These are phyloP conservation scores for Campopleginae sp. DNA, from an alignment of 2,888 invertebrate genomes.

Conservation along the genomic window DNA sequence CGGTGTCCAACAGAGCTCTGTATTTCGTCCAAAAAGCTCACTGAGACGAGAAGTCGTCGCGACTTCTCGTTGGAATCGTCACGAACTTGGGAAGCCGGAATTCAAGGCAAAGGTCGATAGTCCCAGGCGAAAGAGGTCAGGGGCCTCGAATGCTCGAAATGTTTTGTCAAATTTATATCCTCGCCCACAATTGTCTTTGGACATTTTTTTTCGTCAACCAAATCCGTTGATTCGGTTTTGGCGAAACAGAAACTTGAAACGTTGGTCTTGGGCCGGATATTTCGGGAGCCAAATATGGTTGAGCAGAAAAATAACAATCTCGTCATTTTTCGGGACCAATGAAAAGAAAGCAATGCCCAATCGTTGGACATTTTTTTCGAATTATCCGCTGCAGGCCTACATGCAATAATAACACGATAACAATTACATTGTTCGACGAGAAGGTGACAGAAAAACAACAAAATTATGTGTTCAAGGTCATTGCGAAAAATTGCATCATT, in stretches of 20 bases:
- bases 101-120: constrained; percentile 72
- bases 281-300: neutral
- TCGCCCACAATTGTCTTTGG: neutral
- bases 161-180: constrained; percentile 21
- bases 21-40: constrained; percentile 44
- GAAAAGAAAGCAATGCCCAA: neutral
- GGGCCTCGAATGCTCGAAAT: constrained; percentile 46
- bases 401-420: neutral
- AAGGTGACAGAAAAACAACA: neutral
- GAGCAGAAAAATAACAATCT: neutral
- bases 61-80: constrained; percentile 54
- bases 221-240: neutral
- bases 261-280: neutral
- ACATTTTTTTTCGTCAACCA: neutral
- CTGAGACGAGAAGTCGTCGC: constrained; percentile 44
- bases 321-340: neutral
- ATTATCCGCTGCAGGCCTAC: neutral
- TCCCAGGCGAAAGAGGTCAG: constrained; percentile 63
- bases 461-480: neutral
- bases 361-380: neutral
- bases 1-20: constrained; percentile 58
- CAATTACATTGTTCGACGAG: neutral
- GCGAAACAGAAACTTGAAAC: neutral
- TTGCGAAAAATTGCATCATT: constrained; percentile 42
- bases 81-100: constrained; percentile 71